phyloP scores from a whole-genome alignment of 2,797 vertebrate species.

The Diglossa cyanea region DNA sequence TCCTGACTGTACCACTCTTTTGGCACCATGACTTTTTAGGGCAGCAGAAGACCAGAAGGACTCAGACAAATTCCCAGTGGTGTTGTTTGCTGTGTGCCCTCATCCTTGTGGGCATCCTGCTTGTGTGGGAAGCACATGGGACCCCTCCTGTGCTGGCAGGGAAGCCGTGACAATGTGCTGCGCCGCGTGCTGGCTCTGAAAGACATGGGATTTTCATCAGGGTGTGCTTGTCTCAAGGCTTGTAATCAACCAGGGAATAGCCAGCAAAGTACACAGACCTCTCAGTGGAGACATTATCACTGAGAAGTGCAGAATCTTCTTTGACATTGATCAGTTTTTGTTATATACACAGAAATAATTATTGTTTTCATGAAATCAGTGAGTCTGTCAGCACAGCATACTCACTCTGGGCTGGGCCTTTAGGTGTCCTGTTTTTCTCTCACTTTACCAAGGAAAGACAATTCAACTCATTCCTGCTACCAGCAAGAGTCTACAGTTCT shows the following conservation, averaged over 20 bases:
- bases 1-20: background rate
- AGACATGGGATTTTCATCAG: accelerated
- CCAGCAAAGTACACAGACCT: background rate
- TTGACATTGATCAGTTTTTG: background rate
- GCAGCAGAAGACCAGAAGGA: background rate
- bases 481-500: background rate
- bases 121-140: background rate
- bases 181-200: background rate
- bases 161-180: background rate
- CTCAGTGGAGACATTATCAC: background rate
- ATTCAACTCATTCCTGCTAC: background rate
- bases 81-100: background rate
- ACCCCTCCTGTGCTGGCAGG: background rate
- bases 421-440: background rate
- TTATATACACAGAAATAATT: background rate
- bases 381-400: background rate
- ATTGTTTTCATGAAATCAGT: background rate
- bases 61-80: background rate
- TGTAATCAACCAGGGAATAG: background rate
- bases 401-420: background rate
- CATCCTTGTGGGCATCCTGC: background rate
- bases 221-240: background rate
- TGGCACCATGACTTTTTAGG: background rate
- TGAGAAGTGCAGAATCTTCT: background rate
- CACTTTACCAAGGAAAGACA: background rate